These are phyloP conservation scores for Bovichtus variegatus DNA, from an alignment of 2,797 vertebrate species.

Conservation along the genomic window DNA sequence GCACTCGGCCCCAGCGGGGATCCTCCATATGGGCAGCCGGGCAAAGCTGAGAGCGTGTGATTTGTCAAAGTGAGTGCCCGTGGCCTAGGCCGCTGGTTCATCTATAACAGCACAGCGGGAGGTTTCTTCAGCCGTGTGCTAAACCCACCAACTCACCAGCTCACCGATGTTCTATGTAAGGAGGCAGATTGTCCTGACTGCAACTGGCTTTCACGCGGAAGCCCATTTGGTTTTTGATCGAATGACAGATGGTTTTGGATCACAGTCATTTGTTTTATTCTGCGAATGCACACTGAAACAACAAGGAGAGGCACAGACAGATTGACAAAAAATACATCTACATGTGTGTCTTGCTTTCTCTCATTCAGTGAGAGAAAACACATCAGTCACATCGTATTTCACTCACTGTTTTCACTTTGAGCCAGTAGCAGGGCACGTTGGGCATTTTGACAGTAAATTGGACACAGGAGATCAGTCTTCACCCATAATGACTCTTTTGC, in stretches of 20 bases:
- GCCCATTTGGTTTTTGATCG: conserved; percentile 17
- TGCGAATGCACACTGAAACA: not conserved
- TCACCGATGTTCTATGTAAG: conserved; percentile 11
- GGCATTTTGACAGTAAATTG: conserved; percentile 77
- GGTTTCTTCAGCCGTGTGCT: conserved; percentile 22
- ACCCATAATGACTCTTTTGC: conserved; percentile 70
- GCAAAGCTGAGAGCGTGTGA: conserved; percentile 50
- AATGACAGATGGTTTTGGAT: conserved; percentile 21
- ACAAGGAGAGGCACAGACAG: not conserved
- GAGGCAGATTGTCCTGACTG: conserved; percentile 45
- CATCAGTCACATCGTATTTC: conserved; percentile 59
- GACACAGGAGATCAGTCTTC: conserved; percentile 73
- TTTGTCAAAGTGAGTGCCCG: conserved; percentile 69
- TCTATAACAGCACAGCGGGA: conserved; percentile 61
- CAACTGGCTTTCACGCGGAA: conserved; percentile 13
- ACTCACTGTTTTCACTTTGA: conserved; percentile 49
- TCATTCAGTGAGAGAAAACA: conserved; percentile 36
- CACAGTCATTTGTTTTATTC: conserved; percentile 24
- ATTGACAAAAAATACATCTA: not conserved
- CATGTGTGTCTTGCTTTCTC: conserved; percentile 33
- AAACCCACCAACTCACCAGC: conserved; percentile 25
- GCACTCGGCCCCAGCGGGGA: conserved; percentile 44
- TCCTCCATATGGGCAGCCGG: conserved; percentile 33
- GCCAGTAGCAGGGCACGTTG: conserved; percentile 49
- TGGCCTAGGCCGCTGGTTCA: conserved; percentile 40